phyloP scores from a whole-genome alignment of 2,113 vertebrate species.

The Pachypanchax playfairii region DNA sequence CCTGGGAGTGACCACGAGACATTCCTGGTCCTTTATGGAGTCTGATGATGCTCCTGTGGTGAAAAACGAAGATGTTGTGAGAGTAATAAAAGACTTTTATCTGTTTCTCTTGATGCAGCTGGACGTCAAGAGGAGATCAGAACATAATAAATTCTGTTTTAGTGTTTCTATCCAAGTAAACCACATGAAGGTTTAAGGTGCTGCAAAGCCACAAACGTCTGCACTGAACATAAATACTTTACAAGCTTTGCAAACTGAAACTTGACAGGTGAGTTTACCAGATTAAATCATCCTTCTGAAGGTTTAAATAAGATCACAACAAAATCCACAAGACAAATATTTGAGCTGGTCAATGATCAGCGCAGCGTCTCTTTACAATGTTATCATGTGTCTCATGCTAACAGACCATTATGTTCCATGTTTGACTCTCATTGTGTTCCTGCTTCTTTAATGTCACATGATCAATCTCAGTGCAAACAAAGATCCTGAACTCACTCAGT shows the following conservation, averaged over 20 bases:
- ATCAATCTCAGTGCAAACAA: constrained; percentile 31
- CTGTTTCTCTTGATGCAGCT: too few relatives aligned
- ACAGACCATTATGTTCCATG: constrained; percentile 23
- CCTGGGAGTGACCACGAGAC: constrained; percentile 43
- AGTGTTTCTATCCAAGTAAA: too few relatives aligned
- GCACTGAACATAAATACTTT: too few relatives aligned
- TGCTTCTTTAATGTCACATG: constrained; percentile 3
- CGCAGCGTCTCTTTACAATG: constrained; percentile 43
- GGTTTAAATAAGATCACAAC: too few relatives aligned
- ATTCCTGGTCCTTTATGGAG: constrained; percentile 63
- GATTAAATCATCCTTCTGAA: neutral
- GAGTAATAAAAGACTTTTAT: constrained; percentile 25
- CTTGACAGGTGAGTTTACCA: too few relatives aligned
- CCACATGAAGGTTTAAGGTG: too few relatives aligned
- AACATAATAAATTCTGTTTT: too few relatives aligned
- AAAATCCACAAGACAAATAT: constrained; percentile 48
- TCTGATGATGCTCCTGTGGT: constrained; percentile 27
- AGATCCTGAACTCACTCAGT: neutral
- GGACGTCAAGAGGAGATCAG: too few relatives aligned
- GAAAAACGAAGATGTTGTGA: constrained; percentile 35
- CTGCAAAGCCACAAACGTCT: too few relatives aligned
- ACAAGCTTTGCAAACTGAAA: too few relatives aligned
- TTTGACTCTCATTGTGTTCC: constrained; percentile 27
- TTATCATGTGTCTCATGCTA: constrained; percentile 25
- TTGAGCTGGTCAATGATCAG: constrained; percentile 48